phyloP scores from a whole-genome alignment of 2,888 invertebrate genomes.

The Heterodera filipjevi region DNA sequence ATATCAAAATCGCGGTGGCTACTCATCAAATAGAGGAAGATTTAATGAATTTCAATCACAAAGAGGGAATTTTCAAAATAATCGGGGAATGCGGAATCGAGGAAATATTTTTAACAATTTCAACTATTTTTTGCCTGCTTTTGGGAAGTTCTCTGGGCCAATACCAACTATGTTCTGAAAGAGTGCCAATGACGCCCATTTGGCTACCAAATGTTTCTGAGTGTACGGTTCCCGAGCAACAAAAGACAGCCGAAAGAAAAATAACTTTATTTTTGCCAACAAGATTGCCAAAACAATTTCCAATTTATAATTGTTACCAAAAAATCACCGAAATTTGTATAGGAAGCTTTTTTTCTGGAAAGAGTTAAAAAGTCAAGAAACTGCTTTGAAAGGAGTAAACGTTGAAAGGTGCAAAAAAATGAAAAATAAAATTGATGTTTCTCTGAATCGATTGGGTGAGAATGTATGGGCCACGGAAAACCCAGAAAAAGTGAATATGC shows the following conservation, averaged over 20 bases:
- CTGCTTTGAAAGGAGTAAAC: not conserved
- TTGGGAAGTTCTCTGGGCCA: not conserved
- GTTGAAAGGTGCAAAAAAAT: not conserved
- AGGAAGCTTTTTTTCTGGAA: not conserved
- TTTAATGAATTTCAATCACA: not conserved
- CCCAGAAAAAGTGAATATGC: not conserved
- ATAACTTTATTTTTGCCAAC: not conserved
- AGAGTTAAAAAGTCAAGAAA: not conserved
- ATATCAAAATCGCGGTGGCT: not conserved
- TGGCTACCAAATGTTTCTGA: not conserved
- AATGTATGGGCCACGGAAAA: not conserved
- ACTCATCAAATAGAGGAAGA: not conserved
- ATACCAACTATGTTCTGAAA: not conserved
- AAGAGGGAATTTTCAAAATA: no score
- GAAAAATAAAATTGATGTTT: not conserved
- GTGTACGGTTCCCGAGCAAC: not conserved
- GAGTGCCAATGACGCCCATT: not conserved
- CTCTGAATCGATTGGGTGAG: not conserved
- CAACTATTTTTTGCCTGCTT: not conserved
- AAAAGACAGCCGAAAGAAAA: not conserved
- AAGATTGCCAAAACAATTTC: not conserved
- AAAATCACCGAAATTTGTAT: not conserved
- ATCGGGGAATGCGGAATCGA: no score
- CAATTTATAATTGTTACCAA: not conserved
- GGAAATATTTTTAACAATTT: not conserved